phyloP scores from a whole-genome alignment of 2,888 invertebrate species.

The Leptarthrus brevirostris region DNA sequence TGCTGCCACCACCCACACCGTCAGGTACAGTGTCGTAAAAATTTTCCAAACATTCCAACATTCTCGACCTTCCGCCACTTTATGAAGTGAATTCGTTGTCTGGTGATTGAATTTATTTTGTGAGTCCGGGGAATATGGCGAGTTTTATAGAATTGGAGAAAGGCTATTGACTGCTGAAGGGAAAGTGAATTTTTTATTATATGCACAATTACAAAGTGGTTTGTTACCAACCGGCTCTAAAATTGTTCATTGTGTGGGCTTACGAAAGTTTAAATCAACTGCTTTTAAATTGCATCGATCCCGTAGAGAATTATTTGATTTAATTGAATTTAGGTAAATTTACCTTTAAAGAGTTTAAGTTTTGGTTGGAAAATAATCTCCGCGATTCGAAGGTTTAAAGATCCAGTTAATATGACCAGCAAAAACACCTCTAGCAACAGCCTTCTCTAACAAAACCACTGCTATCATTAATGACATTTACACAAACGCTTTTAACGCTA shows the following conservation, averaged over 20 bases:
- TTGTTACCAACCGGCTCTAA: background rate
- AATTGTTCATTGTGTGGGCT: no score
- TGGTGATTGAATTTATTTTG: constrained; percentile 29
- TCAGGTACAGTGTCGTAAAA: constrained; percentile 29
- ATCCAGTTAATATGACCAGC: no score
- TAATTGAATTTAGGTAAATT: no score
- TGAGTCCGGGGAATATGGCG: constrained; percentile 21
- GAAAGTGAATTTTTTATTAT: constrained; percentile 47
- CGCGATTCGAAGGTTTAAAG: no score
- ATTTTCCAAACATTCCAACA: constrained; percentile 45
- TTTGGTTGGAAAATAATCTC: no score
- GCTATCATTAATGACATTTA: no score
- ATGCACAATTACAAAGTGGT: constrained; percentile 34
- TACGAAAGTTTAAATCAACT: background rate
- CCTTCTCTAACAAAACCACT: no score
- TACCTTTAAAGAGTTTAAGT: no score
- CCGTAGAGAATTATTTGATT: no score
- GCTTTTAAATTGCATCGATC: background rate
- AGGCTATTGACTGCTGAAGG: constrained; percentile 42
- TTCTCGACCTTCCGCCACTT: constrained; percentile 29
- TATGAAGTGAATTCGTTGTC: constrained; percentile 37
- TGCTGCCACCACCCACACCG: constrained; percentile 30
- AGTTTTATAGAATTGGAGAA: constrained; percentile 42
- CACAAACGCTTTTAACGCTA: no score
- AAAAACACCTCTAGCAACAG: no score